These are phyloP conservation scores for Entelurus aequoreus DNA, from an alignment of 2,113 vertebrate genomes.

Conservation along the genomic window DNA sequence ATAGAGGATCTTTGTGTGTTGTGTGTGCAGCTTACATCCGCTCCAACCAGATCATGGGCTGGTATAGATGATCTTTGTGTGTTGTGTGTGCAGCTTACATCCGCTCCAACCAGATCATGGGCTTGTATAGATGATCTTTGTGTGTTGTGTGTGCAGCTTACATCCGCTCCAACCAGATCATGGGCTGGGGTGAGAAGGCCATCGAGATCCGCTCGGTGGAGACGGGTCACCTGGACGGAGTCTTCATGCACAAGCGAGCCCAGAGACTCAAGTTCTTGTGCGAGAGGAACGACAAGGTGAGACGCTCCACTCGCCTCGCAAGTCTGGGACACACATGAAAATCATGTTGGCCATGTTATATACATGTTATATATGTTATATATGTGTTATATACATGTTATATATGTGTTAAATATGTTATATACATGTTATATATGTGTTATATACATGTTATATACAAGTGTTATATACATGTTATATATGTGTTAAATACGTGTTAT, in stretches of 20 bases:
- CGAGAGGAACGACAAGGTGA: slow-evolving; percentile 98
- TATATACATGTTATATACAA: too few relatives aligned
- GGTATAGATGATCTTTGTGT: too few relatives aligned
- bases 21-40: slow-evolving; percentile 86
- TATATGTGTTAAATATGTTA: too few relatives aligned
- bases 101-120: slow-evolving; percentile 98
- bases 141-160: slow-evolving; percentile 74
- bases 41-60: slow-evolving; percentile 99
- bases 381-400: too few relatives aligned
- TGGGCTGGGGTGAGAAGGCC: slow-evolving; percentile 99
- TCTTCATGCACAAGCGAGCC: slow-evolving; percentile 99
- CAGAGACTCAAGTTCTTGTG: slow-evolving; percentile 98
- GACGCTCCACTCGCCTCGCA: not conserved
- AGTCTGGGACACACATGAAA: too few relatives aligned
- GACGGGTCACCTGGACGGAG: slow-evolving; percentile 94
- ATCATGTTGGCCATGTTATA: too few relatives aligned
- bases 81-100: slow-evolving; percentile 81
- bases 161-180: slow-evolving; percentile 98
- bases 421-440: too few relatives aligned
- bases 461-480: too few relatives aligned
- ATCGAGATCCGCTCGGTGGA: slow-evolving; percentile 98
- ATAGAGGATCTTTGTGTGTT: too few relatives aligned
- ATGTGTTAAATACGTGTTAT: too few relatives aligned
- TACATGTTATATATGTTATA: too few relatives aligned
- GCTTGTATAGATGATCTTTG: too few relatives aligned